Base-by-base conservation (phyloP, 2,797 vertebrate species). In the Poeciliopsis turneri region DNA sequence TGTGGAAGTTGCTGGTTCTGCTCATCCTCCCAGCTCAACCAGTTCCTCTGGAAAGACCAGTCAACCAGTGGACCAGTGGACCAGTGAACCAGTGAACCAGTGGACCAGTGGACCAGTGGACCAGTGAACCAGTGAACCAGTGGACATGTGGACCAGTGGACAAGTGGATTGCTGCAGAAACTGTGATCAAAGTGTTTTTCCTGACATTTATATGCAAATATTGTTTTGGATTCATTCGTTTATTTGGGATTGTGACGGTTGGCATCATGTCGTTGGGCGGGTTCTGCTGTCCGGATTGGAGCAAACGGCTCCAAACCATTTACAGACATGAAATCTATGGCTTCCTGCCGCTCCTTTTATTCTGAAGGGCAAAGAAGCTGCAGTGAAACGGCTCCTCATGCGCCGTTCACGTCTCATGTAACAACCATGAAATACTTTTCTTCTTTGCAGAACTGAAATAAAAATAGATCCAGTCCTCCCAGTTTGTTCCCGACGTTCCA, bases 401-500 rank as follows among this genome's bases (percentile, higher is more conserved):
- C 33, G 20, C 36, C 39, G 28, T 33, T 71, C 2, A 25, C 39
- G 11, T 70, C 41, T 53, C 15, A 8, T 53, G 18, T 25, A 11
- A 28, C 3, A 9, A 46, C 28, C 15, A 59, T 41, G 15, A 15
- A 30, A 23, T 41, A 39, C 18, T 47, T 47, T 23, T 61, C 66
- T 72, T 61, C 81, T 74, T 73, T 74, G 78, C 75, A 20, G 5
- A 20, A 3, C 30, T 36, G 30, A 64, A 64, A 15, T 85, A 82
- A 84, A 74, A 55, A 49, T 51, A 74, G 33, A 82, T 86, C 87
- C 87, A 85, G 78, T 81, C 75, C 78, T 79, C 64, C 78, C 47
- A 41, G 3, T 66, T 72, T 57, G 78, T 87, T 82, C 84, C 78
- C 78, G 25, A 57, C 87, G 78, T 94, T 94, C 92, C 76, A 81